A percentile compares a stretch with the other conserved stretches of the same genome.
Evolutionary conservation across 2,888 invertebrate species (phyloP).

Genomic region (Apodemia hepburni): DNA sequence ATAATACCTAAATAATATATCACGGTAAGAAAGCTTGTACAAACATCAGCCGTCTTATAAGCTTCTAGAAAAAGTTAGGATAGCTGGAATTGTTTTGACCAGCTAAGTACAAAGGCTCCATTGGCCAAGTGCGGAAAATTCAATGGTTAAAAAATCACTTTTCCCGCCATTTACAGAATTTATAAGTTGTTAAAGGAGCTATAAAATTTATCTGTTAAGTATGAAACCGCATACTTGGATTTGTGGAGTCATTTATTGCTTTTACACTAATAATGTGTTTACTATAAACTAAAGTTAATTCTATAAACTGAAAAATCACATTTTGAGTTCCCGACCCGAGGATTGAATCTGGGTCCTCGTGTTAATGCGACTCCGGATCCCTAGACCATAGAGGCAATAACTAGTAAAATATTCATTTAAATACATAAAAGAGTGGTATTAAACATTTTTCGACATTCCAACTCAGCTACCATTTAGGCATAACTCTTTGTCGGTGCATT

Average conservation of each 20-base stretch:
- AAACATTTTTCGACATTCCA: constrained; percentile 35
- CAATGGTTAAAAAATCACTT: constrained; percentile 16
- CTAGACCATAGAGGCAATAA: not conserved
- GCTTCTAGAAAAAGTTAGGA: no score
- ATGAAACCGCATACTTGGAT: constrained; percentile 33
- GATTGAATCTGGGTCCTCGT: no score
- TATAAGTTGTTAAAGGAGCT: constrained; percentile 44
- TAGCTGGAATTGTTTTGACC: no score
- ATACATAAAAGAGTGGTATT: not conserved
- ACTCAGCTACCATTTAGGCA: constrained; percentile 38
- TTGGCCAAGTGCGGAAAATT: no score
- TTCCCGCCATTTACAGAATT: not conserved
- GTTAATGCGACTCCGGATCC: no score
- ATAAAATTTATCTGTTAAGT: constrained; percentile 52
- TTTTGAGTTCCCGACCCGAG: no score
- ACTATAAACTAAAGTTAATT: no score
- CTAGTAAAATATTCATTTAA: not conserved
- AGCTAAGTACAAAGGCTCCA: no score
- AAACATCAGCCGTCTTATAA: no score
- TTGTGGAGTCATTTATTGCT: not conserved
- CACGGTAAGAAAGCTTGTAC: no score
- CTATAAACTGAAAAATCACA: no score
- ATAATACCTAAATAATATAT: no score
- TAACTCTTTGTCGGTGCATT: constrained; percentile 35
- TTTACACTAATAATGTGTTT: not conserved